These are phyloP conservation scores for Keiferia lycopersicella DNA, from an alignment of 2,888 invertebrate species.

Conservation along the genomic window DNA sequence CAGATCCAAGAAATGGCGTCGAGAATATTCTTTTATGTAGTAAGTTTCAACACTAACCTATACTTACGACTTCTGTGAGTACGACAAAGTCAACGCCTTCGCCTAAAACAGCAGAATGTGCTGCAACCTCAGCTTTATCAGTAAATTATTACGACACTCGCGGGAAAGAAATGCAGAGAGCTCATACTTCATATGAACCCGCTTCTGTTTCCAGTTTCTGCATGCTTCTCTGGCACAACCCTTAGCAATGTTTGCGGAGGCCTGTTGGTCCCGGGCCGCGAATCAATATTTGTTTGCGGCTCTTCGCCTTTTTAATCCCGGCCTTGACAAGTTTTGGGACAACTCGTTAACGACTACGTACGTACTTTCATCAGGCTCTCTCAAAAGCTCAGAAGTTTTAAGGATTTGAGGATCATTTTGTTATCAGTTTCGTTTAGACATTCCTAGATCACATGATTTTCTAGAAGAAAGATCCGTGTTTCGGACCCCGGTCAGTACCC, in stretches of 20 bases:
- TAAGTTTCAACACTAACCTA: too few relatives aligned
- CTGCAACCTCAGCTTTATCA: too few relatives aligned
- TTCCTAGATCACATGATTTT: too few relatives aligned
- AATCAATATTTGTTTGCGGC: slow-evolving; percentile 64
- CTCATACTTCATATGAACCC: not conserved
- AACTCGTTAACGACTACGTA: slow-evolving; percentile 4
- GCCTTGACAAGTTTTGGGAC: slow-evolving; percentile 45
- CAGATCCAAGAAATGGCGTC: too few relatives aligned
- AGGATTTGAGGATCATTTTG: not conserved
- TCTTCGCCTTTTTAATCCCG: slow-evolving; percentile 58
- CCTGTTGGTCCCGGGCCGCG: slow-evolving; percentile 39
- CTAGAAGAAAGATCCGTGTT: too few relatives aligned
- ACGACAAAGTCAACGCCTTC: too few relatives aligned
- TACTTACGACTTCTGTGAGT: too few relatives aligned
- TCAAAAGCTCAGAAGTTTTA: not conserved
- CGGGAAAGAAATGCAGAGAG: not conserved
- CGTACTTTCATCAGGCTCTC: not conserved
- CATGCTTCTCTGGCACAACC: slow-evolving; percentile 32
- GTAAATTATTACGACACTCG: too few relatives aligned
- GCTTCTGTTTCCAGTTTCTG: not conserved
- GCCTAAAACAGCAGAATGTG: too few relatives aligned
- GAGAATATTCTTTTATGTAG: too few relatives aligned
- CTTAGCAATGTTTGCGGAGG: slow-evolving; percentile 50
- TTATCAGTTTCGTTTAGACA: too few relatives aligned
- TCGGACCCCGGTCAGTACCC: too few relatives aligned